Percentiles rank a stretch among this genome's conserved stretches.
Conservation (phyloP, 2,888 invertebrate species). For the Tiliacea citrago region DNA sequence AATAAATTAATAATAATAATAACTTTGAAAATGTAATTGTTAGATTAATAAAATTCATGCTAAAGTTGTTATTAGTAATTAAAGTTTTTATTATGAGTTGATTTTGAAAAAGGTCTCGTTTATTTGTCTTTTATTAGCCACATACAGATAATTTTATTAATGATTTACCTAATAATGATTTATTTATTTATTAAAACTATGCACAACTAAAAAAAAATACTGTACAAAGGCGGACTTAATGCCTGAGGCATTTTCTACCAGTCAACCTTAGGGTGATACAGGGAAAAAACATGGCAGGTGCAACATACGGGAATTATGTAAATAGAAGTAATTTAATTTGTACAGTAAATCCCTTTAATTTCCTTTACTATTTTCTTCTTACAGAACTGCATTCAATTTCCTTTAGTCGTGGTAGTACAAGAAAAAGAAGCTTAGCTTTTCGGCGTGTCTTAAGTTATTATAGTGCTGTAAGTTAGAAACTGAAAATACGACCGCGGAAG, state of each 20-base stretch:
- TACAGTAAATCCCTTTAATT: neutral
- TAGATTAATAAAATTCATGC: constrained; percentile 3
- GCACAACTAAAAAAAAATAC: no score
- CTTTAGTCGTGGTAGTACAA: constrained; percentile 23
- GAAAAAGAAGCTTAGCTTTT: constrained; percentile 41
- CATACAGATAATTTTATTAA: neutral
- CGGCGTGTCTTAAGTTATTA: constrained; percentile 42
- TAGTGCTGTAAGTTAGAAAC: constrained; percentile 27
- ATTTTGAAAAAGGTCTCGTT: neutral
- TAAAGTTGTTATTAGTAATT: no score
- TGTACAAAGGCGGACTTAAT: no score
- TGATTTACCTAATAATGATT: neutral
- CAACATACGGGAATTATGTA: neutral
- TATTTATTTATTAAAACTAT: no score
- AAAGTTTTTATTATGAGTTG: neutral
- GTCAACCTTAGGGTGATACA: no score
- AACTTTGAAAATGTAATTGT: no score
- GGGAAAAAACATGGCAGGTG: no score
- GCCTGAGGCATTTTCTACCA: no score
- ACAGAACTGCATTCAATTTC: constrained; percentile 18
- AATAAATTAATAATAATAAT: no score
- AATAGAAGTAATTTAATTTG: neutral
- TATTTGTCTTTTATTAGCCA: neutral
- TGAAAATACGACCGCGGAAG: constrained; percentile 40
- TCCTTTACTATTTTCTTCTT: neutral